These are phyloP conservation scores for Calameuta filiformis DNA, from an alignment of 2,888 invertebrate species.

Conservation along the genomic window DNA sequence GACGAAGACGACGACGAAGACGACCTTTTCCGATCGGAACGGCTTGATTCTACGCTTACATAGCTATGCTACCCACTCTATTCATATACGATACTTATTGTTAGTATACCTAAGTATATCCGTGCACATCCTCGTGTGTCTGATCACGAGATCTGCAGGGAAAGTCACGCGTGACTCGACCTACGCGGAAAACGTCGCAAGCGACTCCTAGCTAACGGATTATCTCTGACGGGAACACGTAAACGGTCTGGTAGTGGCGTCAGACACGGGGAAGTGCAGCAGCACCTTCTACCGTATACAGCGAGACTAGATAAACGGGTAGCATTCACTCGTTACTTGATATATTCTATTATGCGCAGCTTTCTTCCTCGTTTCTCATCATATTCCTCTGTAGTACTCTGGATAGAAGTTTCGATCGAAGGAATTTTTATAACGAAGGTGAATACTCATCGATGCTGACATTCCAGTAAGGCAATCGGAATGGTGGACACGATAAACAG, in stretches of 20 bases:
- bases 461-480: background rate
- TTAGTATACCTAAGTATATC: background rate
- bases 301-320: background rate
- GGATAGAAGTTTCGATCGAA: background rate
- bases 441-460: background rate
- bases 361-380: constrained; percentile 3
- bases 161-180: constrained; percentile 15
- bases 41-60: constrained; percentile 40
- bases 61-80: constrained; percentile 9
- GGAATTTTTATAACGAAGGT: background rate
- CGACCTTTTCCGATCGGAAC: constrained; percentile 48
- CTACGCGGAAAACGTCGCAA: background rate
- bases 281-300: background rate
- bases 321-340: background rate
- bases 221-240: background rate
- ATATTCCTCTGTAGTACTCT: background rate
- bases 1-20: too few relatives aligned
- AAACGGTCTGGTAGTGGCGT: background rate
- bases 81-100: background rate
- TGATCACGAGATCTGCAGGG: constrained; percentile 4
- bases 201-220: background rate
- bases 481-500: background rate
- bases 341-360: background rate
- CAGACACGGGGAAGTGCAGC: background rate
- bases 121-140: background rate